Evolutionary conservation across 92 coral and sea anemone species (phyloP).

Genomic region (Epizoanthus scotinus): DNA sequence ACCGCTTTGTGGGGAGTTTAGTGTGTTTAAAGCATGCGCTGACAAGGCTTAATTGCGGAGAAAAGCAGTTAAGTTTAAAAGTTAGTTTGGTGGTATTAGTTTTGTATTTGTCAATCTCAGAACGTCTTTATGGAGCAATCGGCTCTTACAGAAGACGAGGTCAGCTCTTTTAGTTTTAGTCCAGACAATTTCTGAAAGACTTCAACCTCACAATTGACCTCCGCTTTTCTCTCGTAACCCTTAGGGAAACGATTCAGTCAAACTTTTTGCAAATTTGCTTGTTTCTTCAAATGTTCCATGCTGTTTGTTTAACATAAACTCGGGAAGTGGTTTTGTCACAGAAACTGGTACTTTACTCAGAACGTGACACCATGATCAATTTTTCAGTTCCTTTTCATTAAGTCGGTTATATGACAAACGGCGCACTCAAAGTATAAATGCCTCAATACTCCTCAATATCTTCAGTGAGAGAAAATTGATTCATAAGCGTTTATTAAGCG

Average conservation of each 20-base stretch:
- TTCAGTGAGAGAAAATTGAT: constrained; percentile 40
- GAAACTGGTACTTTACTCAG: constrained; percentile 12
- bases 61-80: constrained; percentile 8
- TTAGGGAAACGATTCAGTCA: not conserved
- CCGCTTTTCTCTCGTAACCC: not conserved
- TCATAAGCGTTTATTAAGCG: constrained; percentile 64
- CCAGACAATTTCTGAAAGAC: not conserved
- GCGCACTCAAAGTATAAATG: constrained; percentile 12
- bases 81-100: not conserved
- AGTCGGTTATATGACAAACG: constrained; percentile 36
- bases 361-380: constrained; percentile 25
- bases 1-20: constrained; percentile 69
- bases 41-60: constrained; percentile 82
- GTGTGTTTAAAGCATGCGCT: constrained; percentile 65
- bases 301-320: constrained; percentile 48
- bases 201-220: not conserved
- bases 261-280: not conserved
- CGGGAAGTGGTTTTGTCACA: constrained; percentile 43
- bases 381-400: constrained; percentile 35
- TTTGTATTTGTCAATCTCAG: not conserved
- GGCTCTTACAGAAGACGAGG: not conserved
- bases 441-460: constrained; percentile 10
- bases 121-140: constrained; percentile 1
- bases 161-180: not conserved
- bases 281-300: constrained; percentile 4